Evolutionary conservation across 1,140 invertebrate genomes (phyloP), one percentile per base, ranked within the genome.

Genomic region (Microvelia longipes): DNA sequence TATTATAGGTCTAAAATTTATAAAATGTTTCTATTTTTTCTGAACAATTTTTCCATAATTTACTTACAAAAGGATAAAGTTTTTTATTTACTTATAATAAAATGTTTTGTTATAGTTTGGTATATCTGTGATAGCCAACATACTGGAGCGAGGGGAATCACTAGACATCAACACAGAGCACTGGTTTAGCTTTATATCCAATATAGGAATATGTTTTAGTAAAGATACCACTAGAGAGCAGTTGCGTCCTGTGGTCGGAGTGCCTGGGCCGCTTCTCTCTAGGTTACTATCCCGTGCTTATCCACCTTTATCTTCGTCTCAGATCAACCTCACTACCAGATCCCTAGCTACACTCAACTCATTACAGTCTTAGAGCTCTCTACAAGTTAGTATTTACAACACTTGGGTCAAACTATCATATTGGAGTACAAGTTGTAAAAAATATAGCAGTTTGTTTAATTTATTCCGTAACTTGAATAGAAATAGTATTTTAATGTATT

Each of bases 51-150:
- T n/a, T n/a, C n/a, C n/a, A n/a, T n/a, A n/a, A n/a, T n/a, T n/a
- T n/a, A n/a, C n/a, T n/a, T n/a, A n/a, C n/a, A n/a, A n/a, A n/a
- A n/a, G n/a, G n/a, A n/a, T n/a, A n/a, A n/a, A n/a, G n/a, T n/a
- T n/a, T n/a, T n/a, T n/a, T n/a, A n/a, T n/a, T n/a, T n/a, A n/a
- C n/a, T n/a, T n/a, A n/a, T n/a, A n/a, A n/a, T n/a, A n/a, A 2
- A 2, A 25, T 14, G 25, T 70, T 5, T 65, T 65, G 26, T 29
- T 71, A 19, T 68, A 72, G 71, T 69, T 72, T 61, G 71, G 71
- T n/a, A 67, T 72, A 1, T 72, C 71, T 19, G 71, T 72, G 66
- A 28, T 72, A 28, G 35, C 71, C 0, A 72, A 72, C 61, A 69
- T 72, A 68, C 67, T 72, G 1, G 71, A 72, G 29, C 64, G 71